Evolutionary conservation across 1,140 invertebrate species (phyloP), one percentile per base, ranked within the genome.

Genomic region (Drosophila paulistorum): DNA sequence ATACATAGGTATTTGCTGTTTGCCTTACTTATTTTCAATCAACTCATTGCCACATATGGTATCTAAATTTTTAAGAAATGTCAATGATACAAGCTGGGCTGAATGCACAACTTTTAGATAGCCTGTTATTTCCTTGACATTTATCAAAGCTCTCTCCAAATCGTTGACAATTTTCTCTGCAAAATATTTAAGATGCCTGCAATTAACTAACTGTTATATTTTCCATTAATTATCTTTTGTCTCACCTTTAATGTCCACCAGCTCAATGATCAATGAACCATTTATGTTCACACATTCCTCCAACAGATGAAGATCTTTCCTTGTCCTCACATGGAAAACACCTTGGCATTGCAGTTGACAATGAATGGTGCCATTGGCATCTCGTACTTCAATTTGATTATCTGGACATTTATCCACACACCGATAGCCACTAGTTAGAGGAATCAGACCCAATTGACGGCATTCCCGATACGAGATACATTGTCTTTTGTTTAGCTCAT

Each of bases 31-130:
- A 42, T 90, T 79, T 41, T 91, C 83, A 11, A 91, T 69, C 1
- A 91, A 41, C 33, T 73, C 58, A 63, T 86, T 64, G 0, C 87
- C 90, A 7, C 68, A 57, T 41, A 91, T 90, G 11, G 78, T 69
- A 41, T 90, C 70, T 20, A 91, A 57, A 11, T 94, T 96, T 71
- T 94, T 94, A 10, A 98, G 92, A 90, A 97, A 97, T 68, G 95
- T 94, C 0, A 98, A 90, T 0, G 96, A 96, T n/a, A 97, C 93
- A 0, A 98, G 85, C 1, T 96, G 95, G 71, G 95, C 95, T 30
- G 96, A 97, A 14, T 96, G 93, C 4, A 95, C 94, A 14, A 98
- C 94, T 90, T 96, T 96, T 1, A 98, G 90, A 85, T 95, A 97
- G 9, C 95, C 95, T 20, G 94, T 94, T 37, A 98, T 97, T 90